Evolutionary conservation across 2,797 vertebrate genomes (phyloP).

Genomic region (Stomatorhinus walkeri): DNA sequence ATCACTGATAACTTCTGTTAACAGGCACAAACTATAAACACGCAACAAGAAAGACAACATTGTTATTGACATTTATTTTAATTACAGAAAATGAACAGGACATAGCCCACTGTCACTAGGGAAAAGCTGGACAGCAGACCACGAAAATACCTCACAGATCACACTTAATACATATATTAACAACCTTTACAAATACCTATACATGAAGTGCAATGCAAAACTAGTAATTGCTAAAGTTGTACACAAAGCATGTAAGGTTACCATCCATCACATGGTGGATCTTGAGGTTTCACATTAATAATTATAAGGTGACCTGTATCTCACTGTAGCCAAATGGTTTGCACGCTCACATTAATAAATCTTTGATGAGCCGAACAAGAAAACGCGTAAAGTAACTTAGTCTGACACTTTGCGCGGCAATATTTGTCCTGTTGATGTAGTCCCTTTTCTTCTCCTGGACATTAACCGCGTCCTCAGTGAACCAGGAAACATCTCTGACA

Average conservation of each 20-base stretch:
- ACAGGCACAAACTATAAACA: not conserved
- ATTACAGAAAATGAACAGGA: not conserved
- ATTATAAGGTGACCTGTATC: not conserved
- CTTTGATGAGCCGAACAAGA: not conserved
- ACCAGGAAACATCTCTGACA: not conserved
- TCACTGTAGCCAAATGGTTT: not conserved
- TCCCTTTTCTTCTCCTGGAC: not conserved
- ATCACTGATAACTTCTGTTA: not conserved
- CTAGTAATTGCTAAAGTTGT: not conserved
- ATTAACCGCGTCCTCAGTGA: not conserved
- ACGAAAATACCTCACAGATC: not conserved
- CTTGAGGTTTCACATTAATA: not conserved
- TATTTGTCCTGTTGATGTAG: not conserved
- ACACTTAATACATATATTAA: slow-evolving; percentile 8
- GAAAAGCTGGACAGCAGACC: not conserved
- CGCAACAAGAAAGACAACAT: not conserved
- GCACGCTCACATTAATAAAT: not conserved
- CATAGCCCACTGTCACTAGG: not conserved
- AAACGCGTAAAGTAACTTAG: not conserved
- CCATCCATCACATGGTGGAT: not conserved
- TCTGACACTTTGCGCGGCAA: not conserved
- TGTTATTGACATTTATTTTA: not conserved
- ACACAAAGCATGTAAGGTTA: not conserved
- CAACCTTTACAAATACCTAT: not conserved
- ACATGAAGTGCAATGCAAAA: not conserved